These are phyloP conservation scores for Scaptodrosophila lebanonensis DNA, from an alignment of 1,140 invertebrate species.

Conservation along the genomic window DNA sequence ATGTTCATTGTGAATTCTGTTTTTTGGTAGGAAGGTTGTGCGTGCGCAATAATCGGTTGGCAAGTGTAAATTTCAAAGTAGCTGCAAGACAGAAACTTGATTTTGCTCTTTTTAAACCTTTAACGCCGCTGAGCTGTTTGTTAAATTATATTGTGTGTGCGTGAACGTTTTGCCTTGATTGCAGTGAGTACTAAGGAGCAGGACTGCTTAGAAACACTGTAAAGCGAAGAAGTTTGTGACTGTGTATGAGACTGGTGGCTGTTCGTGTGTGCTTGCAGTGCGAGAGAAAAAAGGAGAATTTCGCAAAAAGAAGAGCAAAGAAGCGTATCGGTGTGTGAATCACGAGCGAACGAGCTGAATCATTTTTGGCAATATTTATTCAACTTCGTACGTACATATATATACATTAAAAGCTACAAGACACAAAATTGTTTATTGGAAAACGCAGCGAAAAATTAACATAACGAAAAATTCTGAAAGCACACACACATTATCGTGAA, in stretches of 20 bases:
- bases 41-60: constrained; percentile 47
- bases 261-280: constrained; percentile 35
- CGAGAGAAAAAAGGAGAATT: constrained; percentile 56
- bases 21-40: constrained; percentile 45
- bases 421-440: constrained; percentile 32
- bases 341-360: constrained; percentile 44
- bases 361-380: constrained; percentile 28
- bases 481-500: too few species aligned
- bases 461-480: too few species aligned
- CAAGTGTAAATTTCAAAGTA: constrained; percentile 22
- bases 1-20: constrained; percentile 47
- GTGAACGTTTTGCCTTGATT: constrained; percentile 27
- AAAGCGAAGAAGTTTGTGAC: constrained; percentile 47
- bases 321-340: constrained; percentile 58
- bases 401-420: constrained; percentile 5
- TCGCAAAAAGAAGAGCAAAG: constrained; percentile 51
- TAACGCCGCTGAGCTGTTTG: constrained; percentile 28
- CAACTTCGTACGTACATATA: constrained; percentile 15
- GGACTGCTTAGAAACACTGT: constrained; percentile 32
- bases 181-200: constrained; percentile 41
- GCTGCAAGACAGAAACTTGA: too few species aligned
- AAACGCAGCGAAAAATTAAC: constrained; percentile 9
- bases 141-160: constrained; percentile 29
- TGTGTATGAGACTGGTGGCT: too few species aligned
- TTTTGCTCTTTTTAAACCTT: constrained; percentile 12